Percentiles rank a stretch among this genome's conserved stretches.
Evolutionary conservation across 2,888 invertebrate genomes (phyloP).

Genomic region (Megaustenia siamemsis): DNA sequence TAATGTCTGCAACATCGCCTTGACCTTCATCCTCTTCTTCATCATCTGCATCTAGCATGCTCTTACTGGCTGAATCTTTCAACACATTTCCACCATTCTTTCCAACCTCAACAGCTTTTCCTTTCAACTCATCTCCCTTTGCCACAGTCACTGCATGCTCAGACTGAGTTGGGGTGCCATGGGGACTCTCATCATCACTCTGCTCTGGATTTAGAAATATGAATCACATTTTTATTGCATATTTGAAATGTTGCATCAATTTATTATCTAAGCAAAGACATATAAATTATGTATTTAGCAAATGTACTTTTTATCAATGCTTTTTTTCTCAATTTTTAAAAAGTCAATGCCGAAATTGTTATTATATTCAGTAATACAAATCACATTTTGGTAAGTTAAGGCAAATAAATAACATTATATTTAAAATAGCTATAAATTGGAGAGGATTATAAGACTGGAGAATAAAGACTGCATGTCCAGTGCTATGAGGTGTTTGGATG

Average conservation of each 20-base stretch:
- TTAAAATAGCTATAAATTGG: no score
- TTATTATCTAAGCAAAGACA: no score
- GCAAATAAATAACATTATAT: no score
- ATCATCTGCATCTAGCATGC: conserved; percentile 31
- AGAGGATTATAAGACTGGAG: no score
- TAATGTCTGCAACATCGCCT: conserved; percentile 22
- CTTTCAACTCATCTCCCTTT: neutral
- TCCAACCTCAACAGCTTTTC: neutral
- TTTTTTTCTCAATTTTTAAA: no score
- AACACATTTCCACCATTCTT: conserved; percentile 7
- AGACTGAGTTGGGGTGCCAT: conserved; percentile 48
- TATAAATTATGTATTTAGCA: no score
- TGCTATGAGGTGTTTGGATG: no score
- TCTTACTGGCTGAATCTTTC: conserved; percentile 36
- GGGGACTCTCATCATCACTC: conserved; percentile 59
- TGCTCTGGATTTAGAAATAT: conserved; percentile 28
- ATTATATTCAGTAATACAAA: no score
- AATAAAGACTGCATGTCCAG: no score
- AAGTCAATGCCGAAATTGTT: no score
- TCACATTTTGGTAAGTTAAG: no score
- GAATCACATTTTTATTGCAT: neutral
- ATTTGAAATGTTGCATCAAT: neutral
- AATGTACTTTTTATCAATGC: no score
- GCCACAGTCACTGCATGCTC: conserved; percentile 25
- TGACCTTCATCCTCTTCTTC: conserved; percentile 46